A percentile compares a stretch with the other conserved stretches of the same genome.
phyloP scores from a whole-genome alignment of 2,113 vertebrate species.

The Scomber scombrus region DNA sequence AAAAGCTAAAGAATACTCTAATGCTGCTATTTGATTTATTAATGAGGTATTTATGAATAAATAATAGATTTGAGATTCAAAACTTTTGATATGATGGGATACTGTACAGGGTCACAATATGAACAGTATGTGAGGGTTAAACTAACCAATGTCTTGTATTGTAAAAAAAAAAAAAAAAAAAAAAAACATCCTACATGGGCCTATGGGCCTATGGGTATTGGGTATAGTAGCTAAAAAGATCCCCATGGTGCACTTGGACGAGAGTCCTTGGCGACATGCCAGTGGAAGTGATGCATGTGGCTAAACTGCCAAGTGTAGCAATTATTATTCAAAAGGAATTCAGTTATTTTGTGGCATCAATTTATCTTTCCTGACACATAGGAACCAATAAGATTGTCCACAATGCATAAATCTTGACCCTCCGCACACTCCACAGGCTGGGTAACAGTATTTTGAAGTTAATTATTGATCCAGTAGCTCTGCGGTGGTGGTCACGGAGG shows the following conservation, averaged over 20 bases:
- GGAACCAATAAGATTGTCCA: constrained; percentile 41
- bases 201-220: no score
- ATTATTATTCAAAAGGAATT: constrained; percentile 49
- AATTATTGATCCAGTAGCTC: constrained; percentile 50
- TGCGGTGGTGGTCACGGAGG: background rate
- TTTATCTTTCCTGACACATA: constrained; percentile 55
- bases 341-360: constrained; percentile 38
- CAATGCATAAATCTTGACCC: constrained; percentile 34
- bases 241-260: constrained; percentile 16
- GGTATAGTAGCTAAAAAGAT: constrained; percentile 3
- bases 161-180: no score
- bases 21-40: no score
- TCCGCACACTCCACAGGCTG: background rate
- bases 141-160: no score
- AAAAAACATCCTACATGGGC: no score
- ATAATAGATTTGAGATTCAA: no score
- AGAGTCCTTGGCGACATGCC: constrained; percentile 34
- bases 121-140: no score
- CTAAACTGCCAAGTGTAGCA: constrained; percentile 53
- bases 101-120: no score
- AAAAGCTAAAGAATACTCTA: no score
- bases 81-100: no score
- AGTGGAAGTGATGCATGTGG: constrained; percentile 20
- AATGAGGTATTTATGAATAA: no score
- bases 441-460: constrained; percentile 15